Evolutionary conservation across 2,113 vertebrate species (phyloP).

Genomic region (Opisthocomus hoazin): DNA sequence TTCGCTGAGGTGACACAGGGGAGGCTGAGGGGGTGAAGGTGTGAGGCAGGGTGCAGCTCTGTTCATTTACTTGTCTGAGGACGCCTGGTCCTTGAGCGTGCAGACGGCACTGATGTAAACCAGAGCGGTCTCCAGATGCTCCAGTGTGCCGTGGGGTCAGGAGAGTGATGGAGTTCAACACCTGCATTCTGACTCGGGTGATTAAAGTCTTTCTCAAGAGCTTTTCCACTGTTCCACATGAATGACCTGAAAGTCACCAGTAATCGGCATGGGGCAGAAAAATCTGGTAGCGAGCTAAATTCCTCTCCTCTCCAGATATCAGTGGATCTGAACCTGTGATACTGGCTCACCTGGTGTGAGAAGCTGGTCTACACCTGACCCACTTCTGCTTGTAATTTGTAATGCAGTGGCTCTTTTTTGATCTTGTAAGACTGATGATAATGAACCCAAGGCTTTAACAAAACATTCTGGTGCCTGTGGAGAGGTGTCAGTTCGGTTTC

Average conservation of each 20-base stretch:
- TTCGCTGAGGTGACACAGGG: neutral
- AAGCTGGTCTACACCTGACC: neutral
- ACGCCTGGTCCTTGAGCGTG: fast-evolving
- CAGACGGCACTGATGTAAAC: neutral
- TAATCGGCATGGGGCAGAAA: neutral
- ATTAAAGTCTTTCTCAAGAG: neutral
- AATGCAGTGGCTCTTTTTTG: neutral
- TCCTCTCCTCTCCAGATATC: neutral
- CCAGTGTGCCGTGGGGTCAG: neutral
- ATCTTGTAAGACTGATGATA: neutral
- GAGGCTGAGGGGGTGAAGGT: neutral
- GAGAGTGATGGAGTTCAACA: neutral
- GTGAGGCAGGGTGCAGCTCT: neutral
- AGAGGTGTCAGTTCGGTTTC: neutral
- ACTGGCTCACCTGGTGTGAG: neutral
- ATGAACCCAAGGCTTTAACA: neutral
- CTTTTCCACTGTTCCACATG: neutral
- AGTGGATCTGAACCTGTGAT: neutral
- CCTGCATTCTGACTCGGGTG: neutral
- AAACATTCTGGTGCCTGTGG: neutral
- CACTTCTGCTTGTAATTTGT: neutral
- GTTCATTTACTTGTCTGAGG: neutral
- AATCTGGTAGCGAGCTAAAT: neutral
- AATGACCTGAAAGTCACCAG: neutral
- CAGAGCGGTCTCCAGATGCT: neutral